Evolutionary conservation across 2,113 vertebrate genomes (phyloP).

Genomic region (Cynoglossus semilaevis): DNA sequence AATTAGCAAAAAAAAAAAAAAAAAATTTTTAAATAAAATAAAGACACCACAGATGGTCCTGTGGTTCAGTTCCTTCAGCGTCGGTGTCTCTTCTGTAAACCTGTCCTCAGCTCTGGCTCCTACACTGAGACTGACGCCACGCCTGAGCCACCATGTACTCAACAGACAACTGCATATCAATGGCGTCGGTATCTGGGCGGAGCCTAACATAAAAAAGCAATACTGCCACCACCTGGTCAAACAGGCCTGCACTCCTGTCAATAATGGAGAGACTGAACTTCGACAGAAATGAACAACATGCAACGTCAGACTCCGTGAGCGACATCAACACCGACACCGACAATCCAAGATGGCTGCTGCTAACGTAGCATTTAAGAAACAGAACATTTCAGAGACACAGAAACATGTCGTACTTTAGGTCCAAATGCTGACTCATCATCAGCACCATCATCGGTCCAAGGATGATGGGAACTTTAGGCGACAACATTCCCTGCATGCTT

Average conservation of each 20-base stretch:
- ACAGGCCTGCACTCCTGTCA: constrained; percentile 41
- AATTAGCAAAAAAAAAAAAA: too few relatives aligned
- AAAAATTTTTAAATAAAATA: too few relatives aligned
- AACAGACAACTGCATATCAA: constrained; percentile 34
- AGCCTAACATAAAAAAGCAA: constrained; percentile 23
- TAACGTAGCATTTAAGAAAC: too few relatives aligned
- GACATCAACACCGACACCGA: too few relatives aligned
- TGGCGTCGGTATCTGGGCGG: constrained; percentile 57
- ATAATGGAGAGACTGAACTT: too few relatives aligned
- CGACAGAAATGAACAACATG: too few relatives aligned
- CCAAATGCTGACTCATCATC: background rate
- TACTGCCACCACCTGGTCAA: constrained; percentile 31
- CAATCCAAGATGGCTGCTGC: too few relatives aligned
- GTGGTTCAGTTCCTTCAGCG: background rate
- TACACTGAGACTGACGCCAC: constrained; percentile 18
- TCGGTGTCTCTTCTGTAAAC: background rate
- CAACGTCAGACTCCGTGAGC: too few relatives aligned
- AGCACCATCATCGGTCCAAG: background rate
- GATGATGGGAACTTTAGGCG: background rate
- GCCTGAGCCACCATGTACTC: constrained; percentile 28
- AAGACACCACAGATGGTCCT: background rate
- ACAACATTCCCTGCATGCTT: constrained; percentile 26
- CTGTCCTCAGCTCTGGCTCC: background rate
- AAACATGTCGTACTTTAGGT: background rate
- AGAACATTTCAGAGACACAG: too few relatives aligned